Evolutionary conservation across 2,888 invertebrate species (phyloP).

Genomic region (Stictocephala bisonia): DNA sequence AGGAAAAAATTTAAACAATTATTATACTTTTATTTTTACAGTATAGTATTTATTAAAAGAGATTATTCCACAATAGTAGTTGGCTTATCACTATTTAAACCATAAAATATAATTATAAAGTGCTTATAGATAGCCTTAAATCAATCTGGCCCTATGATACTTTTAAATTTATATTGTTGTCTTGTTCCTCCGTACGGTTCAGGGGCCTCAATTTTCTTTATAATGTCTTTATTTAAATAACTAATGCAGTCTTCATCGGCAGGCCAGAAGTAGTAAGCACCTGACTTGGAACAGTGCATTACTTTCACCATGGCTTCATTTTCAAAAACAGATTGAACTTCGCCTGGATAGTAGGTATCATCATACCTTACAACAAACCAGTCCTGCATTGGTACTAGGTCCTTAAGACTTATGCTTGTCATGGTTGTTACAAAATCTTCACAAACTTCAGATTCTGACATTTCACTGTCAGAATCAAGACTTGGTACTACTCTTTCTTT

Average conservation of each 20-base stretch:
- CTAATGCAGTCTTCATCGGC: slow-evolving; percentile 31
- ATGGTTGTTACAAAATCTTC: too few relatives aligned
- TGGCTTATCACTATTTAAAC: too few relatives aligned
- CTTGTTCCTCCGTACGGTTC: slow-evolving; percentile 21
- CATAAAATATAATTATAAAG: too few relatives aligned
- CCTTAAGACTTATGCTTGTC: too few relatives aligned
- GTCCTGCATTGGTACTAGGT: neutral
- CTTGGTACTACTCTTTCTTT: neutral
- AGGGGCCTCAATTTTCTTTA: slow-evolving; percentile 25
- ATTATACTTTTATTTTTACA: too few relatives aligned
- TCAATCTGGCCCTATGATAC: too few relatives aligned
- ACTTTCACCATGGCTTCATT: slow-evolving; percentile 29
- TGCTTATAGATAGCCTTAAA: too few relatives aligned
- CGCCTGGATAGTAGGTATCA: neutral
- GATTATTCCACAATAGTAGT: too few relatives aligned
- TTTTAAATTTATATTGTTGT: slow-evolving; percentile 23
- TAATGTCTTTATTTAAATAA: neutral
- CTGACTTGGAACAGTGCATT: slow-evolving; percentile 5
- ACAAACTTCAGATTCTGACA: neutral
- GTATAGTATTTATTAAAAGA: neutral
- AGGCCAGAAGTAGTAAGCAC: slow-evolving; percentile 27
- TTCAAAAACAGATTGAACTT: slow-evolving; percentile 15
- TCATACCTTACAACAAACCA: slow-evolving; percentile 14
- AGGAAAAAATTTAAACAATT: too few relatives aligned
- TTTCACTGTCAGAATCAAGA: neutral